Evolutionary conservation across 2,797 vertebrate genomes (phyloP), one percentile per base, ranked within the genome.

Genomic region (Carapus acus): DNA sequence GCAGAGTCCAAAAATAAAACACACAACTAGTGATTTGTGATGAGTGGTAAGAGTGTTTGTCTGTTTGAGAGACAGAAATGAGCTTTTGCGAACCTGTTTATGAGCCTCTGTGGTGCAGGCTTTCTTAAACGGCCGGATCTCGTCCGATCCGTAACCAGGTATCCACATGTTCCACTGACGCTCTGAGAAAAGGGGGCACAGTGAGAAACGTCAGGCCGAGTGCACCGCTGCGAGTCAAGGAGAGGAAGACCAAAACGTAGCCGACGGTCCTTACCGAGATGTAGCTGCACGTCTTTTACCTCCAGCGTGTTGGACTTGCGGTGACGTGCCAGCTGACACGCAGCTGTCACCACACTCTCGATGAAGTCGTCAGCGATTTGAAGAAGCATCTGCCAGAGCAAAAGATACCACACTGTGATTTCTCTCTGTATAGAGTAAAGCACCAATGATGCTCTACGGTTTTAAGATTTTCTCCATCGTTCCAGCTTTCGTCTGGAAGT

Each of bases 81-180:
- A 27, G 24, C 4, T 5, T 9, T 5, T 9, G 9, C 24, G 9
- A 4, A 98, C 96, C 93, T 99, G 96, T 92, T 98, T 99, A 83
- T 99, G 96, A 72, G 96, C 96, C 88, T 99, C 96, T 88, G 96
- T 99, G 82, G 96, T 98, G 78, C 95, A 98, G 21, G 96, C 96
- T 85, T 98, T 99, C 86, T 98, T 98, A 74, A 96, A 98, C 4
- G 95, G 96, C 63, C 95, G 87, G 73, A 99, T 98, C 86, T 98
- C 96, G 74, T 99, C 96, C 14, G 96, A 97, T 42, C 96, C 96
- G 53, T 95, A 98, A 55, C 96, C 96, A n/a, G 96, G 96, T 67
- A 99, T 98, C 96, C 96, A 98, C 96, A 99, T 99, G 83, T 98
- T 99, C 96, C 96, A 98, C 80, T 99, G 96, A 46, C 94, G 94